Evolutionary conservation across 2,797 vertebrate genomes (phyloP), one percentile per base, ranked within the genome.

Genomic region (Botia kubotai): DNA sequence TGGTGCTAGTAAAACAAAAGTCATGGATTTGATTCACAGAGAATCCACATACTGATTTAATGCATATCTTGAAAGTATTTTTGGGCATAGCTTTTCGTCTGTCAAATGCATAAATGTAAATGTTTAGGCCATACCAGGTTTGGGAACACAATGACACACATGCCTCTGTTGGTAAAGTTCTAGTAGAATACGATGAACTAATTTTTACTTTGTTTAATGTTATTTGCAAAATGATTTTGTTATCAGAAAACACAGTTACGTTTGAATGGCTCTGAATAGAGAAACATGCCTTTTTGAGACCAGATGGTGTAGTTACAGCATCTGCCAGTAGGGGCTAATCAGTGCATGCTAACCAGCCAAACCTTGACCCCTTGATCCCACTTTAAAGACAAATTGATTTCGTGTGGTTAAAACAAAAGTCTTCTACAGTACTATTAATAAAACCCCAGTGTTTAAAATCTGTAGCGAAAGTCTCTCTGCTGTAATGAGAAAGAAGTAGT

Each of bases 401-500:
- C n/a, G 33, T 68, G 65, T 29, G 33, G 65, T 46, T 46, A 57
- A 21, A 46, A 33, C 23, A 19, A 10, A 58, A 58, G 6, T 48
- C 23, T 69, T 29, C 36, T 48, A 67, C 23, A 55, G 23, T 67
- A 23, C n/a, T 6, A 14, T 57, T 76, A 77, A 77, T 58, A 23
- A 77, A 69, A 10, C 26, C 36, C 2, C 21, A 46, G 66, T 69
- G 36, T 77, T 69, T 14, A 57, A 69, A 75, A 55, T 58, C 3
- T 29, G 13, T 33, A 77, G 53, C 33, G 23, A 60, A 21, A 16
- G 29, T 70, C 43, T 58, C 21, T 69, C 12, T 29, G 53, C 10
- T 69, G 36, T 50, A 77, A 77, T 77, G 66, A 77, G 53, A 39
- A 77, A 21, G 53, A 69, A 10, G 11, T 26, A 43, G 16, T 69